phyloP scores from a whole-genome alignment of 2,113 vertebrate species.

The Tragelaphus scriptus region DNA sequence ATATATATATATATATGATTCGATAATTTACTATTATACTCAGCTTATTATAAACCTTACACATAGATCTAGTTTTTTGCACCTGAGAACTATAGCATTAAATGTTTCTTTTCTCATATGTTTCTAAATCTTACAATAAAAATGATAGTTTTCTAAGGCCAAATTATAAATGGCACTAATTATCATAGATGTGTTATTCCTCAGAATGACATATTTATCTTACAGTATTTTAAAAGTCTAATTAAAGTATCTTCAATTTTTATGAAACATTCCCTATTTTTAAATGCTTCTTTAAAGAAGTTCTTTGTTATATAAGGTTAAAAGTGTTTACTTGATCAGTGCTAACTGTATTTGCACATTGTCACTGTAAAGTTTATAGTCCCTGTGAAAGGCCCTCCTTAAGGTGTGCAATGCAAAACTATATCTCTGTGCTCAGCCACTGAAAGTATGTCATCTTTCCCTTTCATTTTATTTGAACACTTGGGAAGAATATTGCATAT shows the following conservation, averaged over 20 bases:
- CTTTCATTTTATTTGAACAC: background rate
- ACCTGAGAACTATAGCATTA: background rate
- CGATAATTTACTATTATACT: background rate
- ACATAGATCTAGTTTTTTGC: background rate
- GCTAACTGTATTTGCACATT: background rate
- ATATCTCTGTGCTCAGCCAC: background rate
- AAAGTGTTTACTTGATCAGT: background rate
- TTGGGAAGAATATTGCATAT: background rate
- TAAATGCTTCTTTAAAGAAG: background rate
- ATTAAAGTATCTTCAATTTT: background rate
- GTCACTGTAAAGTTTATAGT: background rate
- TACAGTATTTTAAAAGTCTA: background rate
- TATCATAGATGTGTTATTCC: background rate
- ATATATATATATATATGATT: background rate
- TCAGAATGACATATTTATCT: background rate
- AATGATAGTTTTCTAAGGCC: background rate
- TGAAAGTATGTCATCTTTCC: background rate
- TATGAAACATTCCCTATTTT: background rate
- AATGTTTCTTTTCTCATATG: background rate
- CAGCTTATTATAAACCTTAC: background rate
- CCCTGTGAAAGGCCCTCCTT: rapidly evolving
- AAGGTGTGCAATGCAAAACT: background rate
- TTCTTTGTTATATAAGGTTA: background rate
- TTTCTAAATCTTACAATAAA: background rate
- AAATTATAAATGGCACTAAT: background rate